phyloP scores from a whole-genome alignment of 1,140 invertebrate genomes.

The Protaetia brevitarsis region DNA sequence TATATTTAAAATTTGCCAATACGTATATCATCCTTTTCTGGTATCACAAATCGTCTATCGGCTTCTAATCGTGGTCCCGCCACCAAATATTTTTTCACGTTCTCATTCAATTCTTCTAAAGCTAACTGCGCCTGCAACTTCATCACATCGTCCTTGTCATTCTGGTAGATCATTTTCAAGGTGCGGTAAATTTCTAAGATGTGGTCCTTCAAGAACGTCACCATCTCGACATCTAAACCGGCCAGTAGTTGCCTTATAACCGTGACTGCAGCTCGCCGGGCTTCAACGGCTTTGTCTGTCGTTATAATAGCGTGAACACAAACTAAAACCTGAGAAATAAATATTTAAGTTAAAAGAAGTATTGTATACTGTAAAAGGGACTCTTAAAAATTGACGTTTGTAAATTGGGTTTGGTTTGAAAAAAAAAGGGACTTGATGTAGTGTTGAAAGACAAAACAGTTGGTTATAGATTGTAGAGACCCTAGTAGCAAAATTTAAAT shows the following conservation, averaged over 20 bases:
- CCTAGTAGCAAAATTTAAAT: no score
- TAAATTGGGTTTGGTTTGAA: no score
- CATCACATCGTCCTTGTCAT: slow-evolving; percentile 66
- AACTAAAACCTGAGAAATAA: slow-evolving; percentile 59
- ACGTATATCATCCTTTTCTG: not conserved
- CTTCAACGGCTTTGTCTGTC: slow-evolving; percentile 66
- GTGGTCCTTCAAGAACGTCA: slow-evolving; percentile 63
- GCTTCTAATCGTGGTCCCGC: slow-evolving; percentile 54
- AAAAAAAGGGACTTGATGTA: no score
- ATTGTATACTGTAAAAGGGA: no score
- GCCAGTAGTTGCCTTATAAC: slow-evolving; percentile 69
- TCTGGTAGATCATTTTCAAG: slow-evolving; percentile 62
- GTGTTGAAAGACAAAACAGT: no score
- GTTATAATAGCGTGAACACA: slow-evolving; percentile 67
- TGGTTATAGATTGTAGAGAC: no score
- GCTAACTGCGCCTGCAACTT: slow-evolving; percentile 71
- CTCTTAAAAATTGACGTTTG: no score
- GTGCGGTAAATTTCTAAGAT: slow-evolving; percentile 67
- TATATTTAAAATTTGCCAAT: no score
- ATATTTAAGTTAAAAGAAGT: not conserved
- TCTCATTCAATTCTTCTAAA: slow-evolving; percentile 71
- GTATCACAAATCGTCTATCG: slow-evolving; percentile 59
- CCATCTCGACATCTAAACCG: slow-evolving; percentile 67
- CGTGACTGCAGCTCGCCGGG: slow-evolving; percentile 74
- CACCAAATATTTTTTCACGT: slow-evolving; percentile 63